A percentile compares a stretch with the other conserved stretches of the same genome.
These are phyloP conservation scores for Liasis olivaceus DNA, from an alignment of 2,797 vertebrate species.

Conservation along the genomic window DNA sequence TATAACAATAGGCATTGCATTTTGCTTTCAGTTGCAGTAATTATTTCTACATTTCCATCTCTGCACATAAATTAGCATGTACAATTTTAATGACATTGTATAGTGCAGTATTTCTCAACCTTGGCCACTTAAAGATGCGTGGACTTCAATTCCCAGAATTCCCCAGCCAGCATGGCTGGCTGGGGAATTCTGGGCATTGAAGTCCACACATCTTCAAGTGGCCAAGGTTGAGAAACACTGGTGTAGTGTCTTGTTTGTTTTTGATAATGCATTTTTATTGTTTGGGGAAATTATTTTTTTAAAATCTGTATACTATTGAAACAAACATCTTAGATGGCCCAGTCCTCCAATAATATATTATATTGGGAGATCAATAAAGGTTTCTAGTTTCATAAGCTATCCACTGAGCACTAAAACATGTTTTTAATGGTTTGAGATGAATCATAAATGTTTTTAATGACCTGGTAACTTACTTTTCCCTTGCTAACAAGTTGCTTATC, in stretches of 20 bases:
- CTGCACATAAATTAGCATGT: background rate
- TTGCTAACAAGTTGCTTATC: conserved; percentile 67
- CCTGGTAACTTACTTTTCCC: conserved; percentile 55
- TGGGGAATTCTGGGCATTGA: too few relatives aligned
- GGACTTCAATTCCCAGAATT: too few relatives aligned
- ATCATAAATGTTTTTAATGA: conserved; percentile 15
- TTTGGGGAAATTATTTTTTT: background rate
- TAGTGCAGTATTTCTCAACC: background rate
- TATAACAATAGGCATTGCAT: background rate
- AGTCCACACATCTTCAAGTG: too few relatives aligned
- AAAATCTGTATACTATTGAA: background rate
- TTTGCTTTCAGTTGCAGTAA: background rate
- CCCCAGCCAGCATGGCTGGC: too few relatives aligned
- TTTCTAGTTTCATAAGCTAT: conserved; percentile 44
- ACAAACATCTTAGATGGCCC: conserved; percentile 41
- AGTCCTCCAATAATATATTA: conserved; percentile 55
- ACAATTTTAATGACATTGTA: background rate
- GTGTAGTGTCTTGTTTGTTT: background rate
- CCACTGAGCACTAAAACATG: conserved; percentile 43
- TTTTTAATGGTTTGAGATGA: conserved; percentile 62
- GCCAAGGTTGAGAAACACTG: too few relatives aligned
- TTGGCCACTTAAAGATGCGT: too few relatives aligned
- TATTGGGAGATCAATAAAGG: conserved; percentile 52
- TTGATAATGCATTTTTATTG: too few relatives aligned
- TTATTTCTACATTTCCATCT: background rate